Conservation (phyloP, 2,888 invertebrate genomes). For the Myopa testacea region DNA sequence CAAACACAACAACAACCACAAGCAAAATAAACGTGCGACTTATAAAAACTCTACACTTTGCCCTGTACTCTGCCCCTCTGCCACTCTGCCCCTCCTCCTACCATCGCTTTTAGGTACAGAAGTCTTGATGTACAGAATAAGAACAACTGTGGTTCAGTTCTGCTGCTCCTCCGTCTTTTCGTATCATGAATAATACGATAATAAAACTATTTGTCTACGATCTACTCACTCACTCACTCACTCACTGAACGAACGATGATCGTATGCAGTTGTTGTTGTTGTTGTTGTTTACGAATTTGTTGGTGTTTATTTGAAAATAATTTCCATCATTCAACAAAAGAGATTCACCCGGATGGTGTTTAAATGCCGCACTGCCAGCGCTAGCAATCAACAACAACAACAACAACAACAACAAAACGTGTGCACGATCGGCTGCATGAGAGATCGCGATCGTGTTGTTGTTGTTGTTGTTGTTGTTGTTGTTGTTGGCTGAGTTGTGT, state of each 20-base stretch:
- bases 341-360: not conserved
- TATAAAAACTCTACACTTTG: no score
- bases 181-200: no score
- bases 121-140: not conserved
- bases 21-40: not conserved
- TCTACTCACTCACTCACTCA: no score
- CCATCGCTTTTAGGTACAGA: no score
- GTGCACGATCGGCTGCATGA: not conserved
- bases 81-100: no score
- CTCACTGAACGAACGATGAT: conserved; percentile 1
- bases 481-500: no score
- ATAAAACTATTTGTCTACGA: conserved; percentile 24
- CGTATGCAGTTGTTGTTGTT: not conserved
- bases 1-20: not conserved
- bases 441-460: not conserved
- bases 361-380: not conserved
- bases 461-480: not conserved
- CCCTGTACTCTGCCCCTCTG: no score
- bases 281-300: conserved; percentile 36
- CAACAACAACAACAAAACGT: not conserved
- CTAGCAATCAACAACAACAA: no score
- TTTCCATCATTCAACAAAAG: conserved; percentile 18
- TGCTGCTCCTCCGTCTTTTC: not conserved
- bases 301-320: conserved; percentile 33
- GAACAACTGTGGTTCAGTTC: not conserved